These are phyloP conservation scores for Ochropleura leucogaster DNA, from an alignment of 2,888 invertebrate species.

Conservation along the genomic window DNA sequence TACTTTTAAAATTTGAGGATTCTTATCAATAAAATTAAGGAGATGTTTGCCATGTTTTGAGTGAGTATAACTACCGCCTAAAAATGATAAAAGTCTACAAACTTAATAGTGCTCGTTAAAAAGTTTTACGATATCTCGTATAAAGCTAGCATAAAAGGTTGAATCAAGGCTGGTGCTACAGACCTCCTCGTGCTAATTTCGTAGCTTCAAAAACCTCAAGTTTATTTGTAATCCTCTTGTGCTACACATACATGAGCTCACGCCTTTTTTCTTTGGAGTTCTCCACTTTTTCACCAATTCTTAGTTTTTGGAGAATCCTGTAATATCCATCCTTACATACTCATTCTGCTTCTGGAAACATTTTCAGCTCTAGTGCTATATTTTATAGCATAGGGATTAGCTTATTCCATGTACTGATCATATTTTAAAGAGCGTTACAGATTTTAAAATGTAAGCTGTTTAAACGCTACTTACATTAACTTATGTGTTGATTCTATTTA, in stretches of 20 bases:
- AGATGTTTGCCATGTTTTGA: not conserved
- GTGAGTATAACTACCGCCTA: not conserved
- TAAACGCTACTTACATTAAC: too few relatives aligned
- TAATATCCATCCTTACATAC: not conserved
- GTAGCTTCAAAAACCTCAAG: not conserved
- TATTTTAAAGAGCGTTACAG: not conserved
- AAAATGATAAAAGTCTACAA: constrained; percentile 11
- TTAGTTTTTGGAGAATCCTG: too few relatives aligned
- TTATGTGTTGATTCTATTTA: too few relatives aligned
- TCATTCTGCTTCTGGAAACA: not conserved
- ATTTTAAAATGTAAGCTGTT: not conserved
- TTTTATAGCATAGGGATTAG: too few relatives aligned
- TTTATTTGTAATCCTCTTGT: constrained; percentile 3
- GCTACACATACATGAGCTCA: not conserved
- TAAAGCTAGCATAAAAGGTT: constrained; percentile 10
- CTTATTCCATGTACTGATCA: not conserved
- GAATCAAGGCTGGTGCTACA: constrained; percentile 7
- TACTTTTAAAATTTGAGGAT: not conserved
- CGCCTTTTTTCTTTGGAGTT: not conserved
- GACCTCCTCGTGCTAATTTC: not conserved
- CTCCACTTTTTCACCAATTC: too few relatives aligned
- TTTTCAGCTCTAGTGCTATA: not conserved
- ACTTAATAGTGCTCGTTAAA: constrained; percentile 22
- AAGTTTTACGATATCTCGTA: constrained; percentile 13
- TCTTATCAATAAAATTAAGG: not conserved